Percentiles rank a stretch among this genome's conserved stretches.
Evolutionary conservation across 2,888 invertebrate species (phyloP).

Genomic region (Amorpha juglandis): DNA sequence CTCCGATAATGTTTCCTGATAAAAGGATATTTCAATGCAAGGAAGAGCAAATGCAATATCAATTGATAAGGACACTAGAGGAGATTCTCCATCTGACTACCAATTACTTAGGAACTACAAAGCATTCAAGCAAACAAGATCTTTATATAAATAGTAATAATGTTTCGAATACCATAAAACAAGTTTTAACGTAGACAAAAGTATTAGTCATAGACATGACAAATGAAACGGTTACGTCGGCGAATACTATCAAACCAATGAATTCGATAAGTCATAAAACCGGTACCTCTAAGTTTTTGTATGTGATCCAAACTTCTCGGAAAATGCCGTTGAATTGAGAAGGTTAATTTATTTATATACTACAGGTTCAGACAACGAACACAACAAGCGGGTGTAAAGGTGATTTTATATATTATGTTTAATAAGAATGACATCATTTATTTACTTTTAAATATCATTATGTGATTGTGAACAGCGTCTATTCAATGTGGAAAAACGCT

Average conservation of each 20-base stretch:
- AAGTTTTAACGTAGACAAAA: slow-evolving; percentile 22
- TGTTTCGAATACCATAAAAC: not conserved
- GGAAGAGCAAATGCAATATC: slow-evolving; percentile 36
- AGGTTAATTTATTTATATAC: slow-evolving; percentile 29
- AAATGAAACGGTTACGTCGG: slow-evolving; percentile 41
- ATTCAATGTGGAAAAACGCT: not conserved
- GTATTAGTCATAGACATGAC: slow-evolving; percentile 32
- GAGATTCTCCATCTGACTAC: slow-evolving; percentile 19
- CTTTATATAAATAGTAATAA: not conserved
- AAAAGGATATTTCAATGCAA: slow-evolving; percentile 35
- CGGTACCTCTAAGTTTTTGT: slow-evolving; percentile 34
- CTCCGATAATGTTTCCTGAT: slow-evolving; percentile 35
- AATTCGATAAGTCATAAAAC: slow-evolving; percentile 46
- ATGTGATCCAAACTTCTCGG: slow-evolving; percentile 33
- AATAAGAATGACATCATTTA: slow-evolving; percentile 4
- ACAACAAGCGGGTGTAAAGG: not conserved
- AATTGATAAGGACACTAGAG: slow-evolving; percentile 36
- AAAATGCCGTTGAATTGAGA: slow-evolving; percentile 38
- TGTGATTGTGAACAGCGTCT: not conserved
- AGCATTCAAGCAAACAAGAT: not conserved
- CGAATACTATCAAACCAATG: slow-evolving; percentile 36
- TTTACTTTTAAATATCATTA: slow-evolving; percentile 1
- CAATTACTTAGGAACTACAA: not conserved
- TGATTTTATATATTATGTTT: not conserved
- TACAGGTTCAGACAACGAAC: slow-evolving; percentile 1